Evolutionary conservation across 2,797 vertebrate genomes (phyloP).

Genomic region (Luscinia megarhynchos): DNA sequence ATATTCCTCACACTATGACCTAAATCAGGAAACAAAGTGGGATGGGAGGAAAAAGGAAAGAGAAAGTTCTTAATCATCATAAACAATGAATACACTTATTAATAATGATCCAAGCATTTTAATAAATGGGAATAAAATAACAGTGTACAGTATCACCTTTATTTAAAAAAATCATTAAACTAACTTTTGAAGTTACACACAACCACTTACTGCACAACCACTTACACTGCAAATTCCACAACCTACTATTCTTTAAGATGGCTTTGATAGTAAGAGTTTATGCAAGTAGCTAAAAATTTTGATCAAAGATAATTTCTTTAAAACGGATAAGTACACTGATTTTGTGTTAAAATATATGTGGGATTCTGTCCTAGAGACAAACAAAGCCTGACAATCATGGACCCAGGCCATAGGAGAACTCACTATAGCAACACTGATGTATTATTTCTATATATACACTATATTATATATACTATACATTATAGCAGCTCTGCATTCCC

Average conservation of each 20-base stretch:
- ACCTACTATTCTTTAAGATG: not conserved
- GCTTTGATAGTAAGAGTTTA: not conserved
- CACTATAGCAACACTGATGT: not conserved
- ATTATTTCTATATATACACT: not conserved
- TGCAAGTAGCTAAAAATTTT: not conserved
- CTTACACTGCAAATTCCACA: not conserved
- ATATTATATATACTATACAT: not conserved
- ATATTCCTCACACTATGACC: constrained; percentile 95
- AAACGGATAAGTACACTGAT: not conserved
- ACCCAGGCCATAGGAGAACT: not conserved
- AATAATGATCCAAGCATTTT: not conserved
- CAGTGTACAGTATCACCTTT: accelerated
- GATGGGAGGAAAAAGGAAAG: constrained; percentile 1
- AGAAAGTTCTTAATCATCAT: not conserved
- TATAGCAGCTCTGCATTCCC: not conserved
- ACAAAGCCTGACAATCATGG: not conserved
- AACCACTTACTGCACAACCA: not conserved
- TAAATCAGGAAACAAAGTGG: constrained; percentile 67
- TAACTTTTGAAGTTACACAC: not conserved
- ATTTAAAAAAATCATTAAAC: not conserved
- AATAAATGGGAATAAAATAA: not conserved
- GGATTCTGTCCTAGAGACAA: not conserved
- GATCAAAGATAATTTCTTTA: not conserved
- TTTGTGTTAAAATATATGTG: accelerated
- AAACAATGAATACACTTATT: not conserved